phyloP scores from a whole-genome alignment of 2,888 invertebrate genomes.

The Drosophila helvetica region DNA sequence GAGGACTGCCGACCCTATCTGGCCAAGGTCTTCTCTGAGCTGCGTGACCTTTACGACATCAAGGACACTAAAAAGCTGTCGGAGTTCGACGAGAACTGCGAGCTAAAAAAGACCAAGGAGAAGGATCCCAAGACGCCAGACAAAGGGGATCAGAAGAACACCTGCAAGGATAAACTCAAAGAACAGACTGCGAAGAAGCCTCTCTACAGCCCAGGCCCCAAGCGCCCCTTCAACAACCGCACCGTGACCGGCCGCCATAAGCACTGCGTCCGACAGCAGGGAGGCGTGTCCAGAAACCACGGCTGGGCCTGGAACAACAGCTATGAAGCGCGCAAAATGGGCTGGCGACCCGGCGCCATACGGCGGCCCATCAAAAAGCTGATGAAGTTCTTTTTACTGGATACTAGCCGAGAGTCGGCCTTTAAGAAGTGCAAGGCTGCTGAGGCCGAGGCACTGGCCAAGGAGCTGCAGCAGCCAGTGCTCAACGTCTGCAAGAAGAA shows the following conservation, averaged over 20 bases:
- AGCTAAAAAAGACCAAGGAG: slow-evolving; percentile 3
- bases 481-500: slow-evolving; percentile 87
- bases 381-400: slow-evolving; percentile 81
- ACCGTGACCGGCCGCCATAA: slow-evolving; percentile 38
- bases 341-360: slow-evolving; percentile 82
- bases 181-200: not conserved
- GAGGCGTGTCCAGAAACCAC: slow-evolving; percentile 86
- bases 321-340: slow-evolving; percentile 60
- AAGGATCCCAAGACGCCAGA: not conserved
- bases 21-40: slow-evolving; percentile 80
- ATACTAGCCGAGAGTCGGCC: slow-evolving; percentile 70
- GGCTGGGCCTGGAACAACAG: slow-evolving; percentile 88
- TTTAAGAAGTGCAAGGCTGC: slow-evolving; percentile 64
- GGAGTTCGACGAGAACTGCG: slow-evolving; percentile 51
- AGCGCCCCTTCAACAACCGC: slow-evolving; percentile 6
- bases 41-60: slow-evolving; percentile 79
- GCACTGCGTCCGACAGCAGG: slow-evolving; percentile 31
- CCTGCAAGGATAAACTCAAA: not conserved
- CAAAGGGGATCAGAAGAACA: not conserved
- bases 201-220: not conserved
- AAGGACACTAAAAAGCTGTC: slow-evolving; percentile 55
- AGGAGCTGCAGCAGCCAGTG: slow-evolving; percentile 85
- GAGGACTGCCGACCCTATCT: slow-evolving; percentile 78
- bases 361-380: slow-evolving; percentile 80
- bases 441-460: slow-evolving; percentile 75